phyloP scores from a whole-genome alignment of 2,113 vertebrate genomes.

The Coreoperca whiteheadi region DNA sequence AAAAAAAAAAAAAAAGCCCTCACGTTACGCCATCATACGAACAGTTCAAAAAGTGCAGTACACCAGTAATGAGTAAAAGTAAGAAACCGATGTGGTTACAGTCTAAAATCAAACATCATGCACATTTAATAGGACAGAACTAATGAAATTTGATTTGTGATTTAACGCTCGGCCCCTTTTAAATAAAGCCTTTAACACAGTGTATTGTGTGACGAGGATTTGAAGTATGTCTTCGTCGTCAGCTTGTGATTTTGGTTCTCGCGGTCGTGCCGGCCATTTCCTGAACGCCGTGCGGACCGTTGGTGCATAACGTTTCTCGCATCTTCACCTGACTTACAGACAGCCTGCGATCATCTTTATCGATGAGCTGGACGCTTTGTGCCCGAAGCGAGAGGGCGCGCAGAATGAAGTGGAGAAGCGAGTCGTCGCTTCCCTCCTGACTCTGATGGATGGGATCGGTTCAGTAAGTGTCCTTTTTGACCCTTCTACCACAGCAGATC shows the following conservation, averaged over 20 bases:
- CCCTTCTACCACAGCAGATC: no score
- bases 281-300: neutral
- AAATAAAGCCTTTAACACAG: neutral
- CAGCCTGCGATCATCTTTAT: constrained; percentile 95
- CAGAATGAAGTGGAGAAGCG: constrained; percentile 98
- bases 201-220: neutral
- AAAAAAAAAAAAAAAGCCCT: neutral
- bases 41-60: neutral
- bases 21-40: neutral
- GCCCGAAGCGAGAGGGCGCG: constrained; percentile 92
- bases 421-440: constrained; percentile 94
- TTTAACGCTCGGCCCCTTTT: neutral
- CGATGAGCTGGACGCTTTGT: constrained; percentile 96
- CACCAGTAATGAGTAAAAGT: neutral
- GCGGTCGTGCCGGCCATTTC: neutral
- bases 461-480: constrained; percentile 83
- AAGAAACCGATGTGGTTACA: neutral
- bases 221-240: neutral
- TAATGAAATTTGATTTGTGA: neutral
- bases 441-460: constrained; percentile 96
- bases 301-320: neutral
- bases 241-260: neutral
- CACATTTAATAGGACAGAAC: neutral
- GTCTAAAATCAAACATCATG: neutral
- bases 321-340: constrained; percentile 71